Conservation (phyloP, 2,113 vertebrate genomes). For the Eulemur macaco region DNA sequence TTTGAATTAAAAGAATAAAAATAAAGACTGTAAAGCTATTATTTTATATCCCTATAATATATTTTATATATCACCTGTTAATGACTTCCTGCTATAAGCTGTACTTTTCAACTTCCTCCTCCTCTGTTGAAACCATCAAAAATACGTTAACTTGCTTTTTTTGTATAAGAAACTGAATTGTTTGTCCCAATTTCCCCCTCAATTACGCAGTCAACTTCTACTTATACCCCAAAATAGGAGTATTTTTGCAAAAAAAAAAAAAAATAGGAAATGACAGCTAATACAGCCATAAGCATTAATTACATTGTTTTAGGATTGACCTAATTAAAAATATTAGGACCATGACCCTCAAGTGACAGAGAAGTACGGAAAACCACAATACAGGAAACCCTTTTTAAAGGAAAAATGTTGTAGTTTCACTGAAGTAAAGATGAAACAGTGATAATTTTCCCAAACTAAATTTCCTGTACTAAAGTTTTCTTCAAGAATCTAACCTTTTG, state of each 20-base stretch:
- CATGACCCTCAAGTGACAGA: not conserved
- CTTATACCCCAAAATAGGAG: not conserved
- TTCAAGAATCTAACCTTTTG: conserved; percentile 2
- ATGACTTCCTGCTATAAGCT: conserved; percentile 5
- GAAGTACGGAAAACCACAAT: not conserved
- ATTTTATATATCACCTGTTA: not conserved
- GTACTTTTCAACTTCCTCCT: conserved; percentile 2
- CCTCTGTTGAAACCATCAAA: conserved; percentile 7
- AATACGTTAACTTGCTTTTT: conserved; percentile 47
- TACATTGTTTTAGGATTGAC: not conserved
- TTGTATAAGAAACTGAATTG: conserved; percentile 28
- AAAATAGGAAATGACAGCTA: not conserved
- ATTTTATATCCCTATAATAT: not conserved
- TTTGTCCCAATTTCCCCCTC: not conserved
- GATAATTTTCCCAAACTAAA: not conserved
- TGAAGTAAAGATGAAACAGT: not conserved
- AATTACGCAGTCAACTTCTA: not conserved
- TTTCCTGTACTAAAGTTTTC: conserved; percentile 5
- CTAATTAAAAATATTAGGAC: not conserved
- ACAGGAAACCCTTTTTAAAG: conserved; percentile 1
- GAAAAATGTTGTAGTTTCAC: not conserved
- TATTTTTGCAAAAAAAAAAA: not conserved
- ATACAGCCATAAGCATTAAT: not conserved
- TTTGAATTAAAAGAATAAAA: conserved; percentile 17
- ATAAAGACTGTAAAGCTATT: not conserved